Percentiles rank a stretch among this genome's conserved stretches.
Evolutionary conservation across 2,888 invertebrate genomes (phyloP).

Genomic region (Teleogryllus oceanicus): DNA sequence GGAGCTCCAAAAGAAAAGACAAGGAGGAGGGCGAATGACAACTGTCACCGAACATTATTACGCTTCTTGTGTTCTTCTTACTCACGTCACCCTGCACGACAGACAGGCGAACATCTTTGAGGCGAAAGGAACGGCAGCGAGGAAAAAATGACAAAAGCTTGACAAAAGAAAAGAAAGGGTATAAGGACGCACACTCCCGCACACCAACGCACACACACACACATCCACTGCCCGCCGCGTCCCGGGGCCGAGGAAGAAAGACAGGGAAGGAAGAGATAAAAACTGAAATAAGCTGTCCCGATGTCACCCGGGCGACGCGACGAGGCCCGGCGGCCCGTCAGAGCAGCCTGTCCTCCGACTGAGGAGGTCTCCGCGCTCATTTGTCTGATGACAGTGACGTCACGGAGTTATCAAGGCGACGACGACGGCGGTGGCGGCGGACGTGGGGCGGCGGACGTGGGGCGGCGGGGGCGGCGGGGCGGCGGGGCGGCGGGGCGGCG

Average conservation of each 20-base stretch:
- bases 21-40: conserved; percentile 44
- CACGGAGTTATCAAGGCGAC: conserved; percentile 21
- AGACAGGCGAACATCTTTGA: conserved; percentile 35
- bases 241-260: neutral
- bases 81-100: conserved; percentile 34
- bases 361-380: conserved; percentile 35
- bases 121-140: conserved; percentile 29
- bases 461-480: neutral
- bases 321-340: neutral
- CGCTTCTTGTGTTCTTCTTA: conserved; percentile 39
- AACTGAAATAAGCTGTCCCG: conserved; percentile 37
- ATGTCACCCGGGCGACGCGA: conserved; percentile 30
- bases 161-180: conserved; percentile 32
- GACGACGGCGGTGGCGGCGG: neutral
- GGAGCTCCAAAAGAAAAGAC: conserved; percentile 32
- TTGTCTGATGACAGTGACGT: conserved; percentile 37
- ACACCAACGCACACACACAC: neutral
- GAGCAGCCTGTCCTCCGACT: neutral
- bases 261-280: conserved; percentile 22
- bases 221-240: too few relatives aligned
- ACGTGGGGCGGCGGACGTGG: neutral
- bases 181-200: neutral
- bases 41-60: conserved; percentile 51
- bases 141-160: conserved; percentile 37
- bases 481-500: neutral